phyloP scores from a whole-genome alignment of 1,140 invertebrate species.

The Anastrepha ludens region DNA sequence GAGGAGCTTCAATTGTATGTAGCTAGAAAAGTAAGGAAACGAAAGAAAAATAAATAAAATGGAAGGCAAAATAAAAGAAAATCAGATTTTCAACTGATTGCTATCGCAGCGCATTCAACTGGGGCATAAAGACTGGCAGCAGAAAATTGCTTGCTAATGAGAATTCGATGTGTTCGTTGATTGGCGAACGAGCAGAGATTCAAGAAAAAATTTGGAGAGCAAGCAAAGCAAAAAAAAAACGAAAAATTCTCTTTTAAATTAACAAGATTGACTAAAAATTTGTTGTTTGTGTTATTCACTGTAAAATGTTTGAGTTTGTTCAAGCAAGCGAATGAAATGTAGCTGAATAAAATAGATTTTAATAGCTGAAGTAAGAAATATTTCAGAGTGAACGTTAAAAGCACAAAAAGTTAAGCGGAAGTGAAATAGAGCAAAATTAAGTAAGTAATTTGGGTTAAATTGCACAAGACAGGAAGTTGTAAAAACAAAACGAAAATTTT shows the following conservation, averaged over 20 bases:
- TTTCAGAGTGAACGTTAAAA: too few relatives aligned
- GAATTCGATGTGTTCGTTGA: conserved; percentile 34
- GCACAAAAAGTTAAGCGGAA: too few relatives aligned
- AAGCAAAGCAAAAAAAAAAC: not conserved
- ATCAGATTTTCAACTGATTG: conserved; percentile 34
- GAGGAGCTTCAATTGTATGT: not conserved
- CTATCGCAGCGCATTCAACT: conserved; percentile 31
- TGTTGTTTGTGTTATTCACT: not conserved
- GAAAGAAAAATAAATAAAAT: not conserved
- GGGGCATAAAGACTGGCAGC: conserved; percentile 36
- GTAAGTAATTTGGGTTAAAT: too few relatives aligned
- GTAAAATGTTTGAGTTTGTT: not conserved
- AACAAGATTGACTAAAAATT: conserved; percentile 2
- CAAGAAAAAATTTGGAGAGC: too few relatives aligned
- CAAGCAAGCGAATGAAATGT: not conserved
- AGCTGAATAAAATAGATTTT: not conserved
- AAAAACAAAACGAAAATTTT: too few relatives aligned
- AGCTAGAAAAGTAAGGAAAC: not conserved
- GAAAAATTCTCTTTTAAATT: not conserved
- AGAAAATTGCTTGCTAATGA: conserved; percentile 45
- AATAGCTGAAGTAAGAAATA: too few relatives aligned
- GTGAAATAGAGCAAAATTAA: too few relatives aligned
- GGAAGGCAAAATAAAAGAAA: not conserved
- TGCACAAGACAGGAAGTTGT: too few relatives aligned
- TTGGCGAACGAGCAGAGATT: not conserved